Evolutionary conservation across 2,888 invertebrate genomes (phyloP).

Genomic region (Crepidodera aurea): DNA sequence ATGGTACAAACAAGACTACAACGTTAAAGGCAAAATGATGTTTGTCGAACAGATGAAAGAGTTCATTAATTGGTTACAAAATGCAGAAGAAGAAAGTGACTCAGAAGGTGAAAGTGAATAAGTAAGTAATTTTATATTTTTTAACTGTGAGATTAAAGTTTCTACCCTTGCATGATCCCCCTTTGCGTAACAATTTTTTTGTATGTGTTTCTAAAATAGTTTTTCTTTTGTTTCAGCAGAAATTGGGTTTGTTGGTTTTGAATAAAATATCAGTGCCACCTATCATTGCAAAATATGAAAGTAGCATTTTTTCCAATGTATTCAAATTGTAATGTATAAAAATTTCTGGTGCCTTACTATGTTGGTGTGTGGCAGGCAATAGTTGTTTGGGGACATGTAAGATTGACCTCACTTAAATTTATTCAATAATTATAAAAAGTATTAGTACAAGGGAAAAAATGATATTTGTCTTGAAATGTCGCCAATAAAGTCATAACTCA

Average conservation of each 20-base stretch:
- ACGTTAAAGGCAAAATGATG: slow-evolving; percentile 94
- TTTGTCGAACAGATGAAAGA: slow-evolving; percentile 98
- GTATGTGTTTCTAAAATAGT: background rate
- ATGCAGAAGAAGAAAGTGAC: slow-evolving; percentile 88
- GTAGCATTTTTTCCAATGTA: slow-evolving; percentile 62
- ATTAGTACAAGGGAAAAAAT: slow-evolving; percentile 59
- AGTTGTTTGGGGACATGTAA: slow-evolving; percentile 55
- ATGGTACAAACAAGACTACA: slow-evolving; percentile 96
- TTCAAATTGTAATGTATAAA: slow-evolving; percentile 55
- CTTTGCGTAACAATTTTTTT: no score
- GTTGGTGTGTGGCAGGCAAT: slow-evolving; percentile 60
- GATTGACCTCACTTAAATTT: slow-evolving; percentile 46
- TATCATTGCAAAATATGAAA: slow-evolving; percentile 52
- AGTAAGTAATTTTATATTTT: slow-evolving; percentile 35
- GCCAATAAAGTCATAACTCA: slow-evolving; percentile 58
- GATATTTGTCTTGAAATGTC: slow-evolving; percentile 56
- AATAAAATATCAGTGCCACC: slow-evolving; percentile 59
- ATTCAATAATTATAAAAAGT: slow-evolving; percentile 42
- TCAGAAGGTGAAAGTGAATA: slow-evolving; percentile 64
- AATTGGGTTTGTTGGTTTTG: slow-evolving; percentile 34
- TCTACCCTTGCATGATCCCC: no score
- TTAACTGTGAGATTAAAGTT: no score
- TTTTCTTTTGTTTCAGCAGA: slow-evolving; percentile 46
- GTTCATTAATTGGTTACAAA: slow-evolving; percentile 97
- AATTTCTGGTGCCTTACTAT: slow-evolving; percentile 62